Evolutionary conservation across 2,113 vertebrate species (phyloP), one percentile per base, ranked within the genome.

Genomic region (Erinaceus europaeus): DNA sequence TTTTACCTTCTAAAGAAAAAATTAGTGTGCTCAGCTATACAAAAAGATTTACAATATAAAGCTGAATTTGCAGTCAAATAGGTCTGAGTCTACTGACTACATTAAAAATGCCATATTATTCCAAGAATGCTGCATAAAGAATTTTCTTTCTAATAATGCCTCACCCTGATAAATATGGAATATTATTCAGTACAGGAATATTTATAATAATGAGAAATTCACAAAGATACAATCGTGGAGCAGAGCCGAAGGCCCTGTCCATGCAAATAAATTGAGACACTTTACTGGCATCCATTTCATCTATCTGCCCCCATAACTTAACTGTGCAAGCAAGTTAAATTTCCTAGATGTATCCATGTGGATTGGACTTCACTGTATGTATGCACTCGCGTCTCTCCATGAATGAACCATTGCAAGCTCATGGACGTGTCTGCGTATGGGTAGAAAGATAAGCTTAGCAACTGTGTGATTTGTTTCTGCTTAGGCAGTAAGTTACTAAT

Each of bases 401-500:
- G 48, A 76, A 62, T n/a, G 10, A 71, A 3, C 34, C 2, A 1
- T 62, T 5, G 5, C 80, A 7, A 32, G 8, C 0, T 0, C 0
- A 0, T 1, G 5, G 40, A 55, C 2, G 4, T 6, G 23, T 73
- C 59, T 71, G 59, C 38, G 64, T 55, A 57, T 52, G 36, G 73
- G 25, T 27, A 50, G 83, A 90, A 77, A 94, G 93, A 93, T 88
- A 93, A 93, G 27, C 94, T 95, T 48, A 93, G 96, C 90, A 95
- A 95, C 50, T 64, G 87, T 93, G 94, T 87, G 94, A 93, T 94
- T 97, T 93, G 92, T 93, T 93, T 94, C 87, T 95, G 97, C 96
- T 98, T 97, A 96, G 96, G 96, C 95, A 94, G 97, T 97, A 97
- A 98, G 97, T 94, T 96, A 91, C 96, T 97, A 97, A 95, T 97